These are phyloP conservation scores for Tupaia chinensis DNA, from an alignment of 2,113 vertebrate species.

Conservation along the genomic window DNA sequence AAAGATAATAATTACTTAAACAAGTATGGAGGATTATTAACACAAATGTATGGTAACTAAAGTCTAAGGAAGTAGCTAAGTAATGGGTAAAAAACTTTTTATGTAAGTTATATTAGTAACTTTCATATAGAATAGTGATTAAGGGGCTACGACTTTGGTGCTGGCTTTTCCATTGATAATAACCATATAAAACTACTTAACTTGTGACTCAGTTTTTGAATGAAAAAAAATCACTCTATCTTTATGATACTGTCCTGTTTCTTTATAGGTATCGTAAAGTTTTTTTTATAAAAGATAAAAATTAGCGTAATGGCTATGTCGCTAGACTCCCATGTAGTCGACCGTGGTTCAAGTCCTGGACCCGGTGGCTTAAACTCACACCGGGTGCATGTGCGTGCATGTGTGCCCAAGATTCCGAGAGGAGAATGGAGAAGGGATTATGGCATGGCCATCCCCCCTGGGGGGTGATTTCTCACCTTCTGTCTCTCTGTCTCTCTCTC, in stretches of 20 bases:
- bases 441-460: no score
- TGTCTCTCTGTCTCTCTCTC: no score
- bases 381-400: no score
- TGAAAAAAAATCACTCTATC: not conserved
- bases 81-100: not conserved
- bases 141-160: not conserved
- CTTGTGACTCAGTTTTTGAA: not conserved
- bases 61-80: constrained; percentile 17
- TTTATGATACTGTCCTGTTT: not conserved
- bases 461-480: no score
- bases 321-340: no score
- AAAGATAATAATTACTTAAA: no score
- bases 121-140: not conserved
- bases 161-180: not conserved
- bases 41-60: constrained; percentile 27
- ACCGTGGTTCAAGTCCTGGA: no score
- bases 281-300: constrained; percentile 33
- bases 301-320: no score
- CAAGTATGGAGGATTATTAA: not conserved
- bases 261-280: not conserved
- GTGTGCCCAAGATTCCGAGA: no score
- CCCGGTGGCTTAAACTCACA: no score
- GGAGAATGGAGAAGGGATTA: no score
- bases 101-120: not conserved
- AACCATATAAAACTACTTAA: not conserved